These are phyloP conservation scores for Amphipyra tragopoginis DNA, from an alignment of 2,888 invertebrate species.

Conservation along the genomic window DNA sequence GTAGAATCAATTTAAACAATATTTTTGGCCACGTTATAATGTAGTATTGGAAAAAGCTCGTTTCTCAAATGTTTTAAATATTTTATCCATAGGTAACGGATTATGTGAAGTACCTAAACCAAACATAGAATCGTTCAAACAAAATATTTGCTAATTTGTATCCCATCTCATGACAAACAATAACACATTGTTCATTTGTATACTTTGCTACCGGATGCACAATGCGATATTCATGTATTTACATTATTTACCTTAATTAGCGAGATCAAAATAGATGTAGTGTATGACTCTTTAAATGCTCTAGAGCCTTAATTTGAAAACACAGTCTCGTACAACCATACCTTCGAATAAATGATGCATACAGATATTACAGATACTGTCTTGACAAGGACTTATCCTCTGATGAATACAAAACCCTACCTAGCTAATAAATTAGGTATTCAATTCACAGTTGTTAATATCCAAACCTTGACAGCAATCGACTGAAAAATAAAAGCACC, in stretches of 20 bases:
- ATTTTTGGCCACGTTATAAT: too few relatives aligned
- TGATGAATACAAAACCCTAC: conserved; percentile 58
- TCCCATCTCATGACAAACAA: not conserved
- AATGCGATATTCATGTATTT: conserved; percentile 4
- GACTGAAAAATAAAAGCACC: conserved; percentile 64
- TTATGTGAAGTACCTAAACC: too few relatives aligned
- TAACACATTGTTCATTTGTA: conserved; percentile 7
- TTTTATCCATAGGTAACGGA: not conserved
- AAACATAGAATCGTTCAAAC: too few relatives aligned
- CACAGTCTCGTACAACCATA: conserved; percentile 40
- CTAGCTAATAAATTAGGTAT: conserved; percentile 49
- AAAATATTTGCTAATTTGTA: not conserved
- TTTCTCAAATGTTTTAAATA: too few relatives aligned
- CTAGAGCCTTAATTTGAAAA: conserved; percentile 29
- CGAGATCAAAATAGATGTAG: conserved; percentile 27
- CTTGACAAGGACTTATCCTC: conserved; percentile 60
- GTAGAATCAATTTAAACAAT: too few relatives aligned
- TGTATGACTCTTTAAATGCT: conserved; percentile 8
- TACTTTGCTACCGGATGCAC: conserved; percentile 14
- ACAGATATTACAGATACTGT: conserved; percentile 25
- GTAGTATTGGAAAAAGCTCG: not conserved
- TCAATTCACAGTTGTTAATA: conserved; percentile 72
- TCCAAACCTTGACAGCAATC: conserved; percentile 80
- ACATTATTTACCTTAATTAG: conserved; percentile 35
- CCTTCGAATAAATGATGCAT: conserved; percentile 66